phyloP scores from a whole-genome alignment of 2,888 invertebrate species.

The Lasioglossum figueresi region DNA sequence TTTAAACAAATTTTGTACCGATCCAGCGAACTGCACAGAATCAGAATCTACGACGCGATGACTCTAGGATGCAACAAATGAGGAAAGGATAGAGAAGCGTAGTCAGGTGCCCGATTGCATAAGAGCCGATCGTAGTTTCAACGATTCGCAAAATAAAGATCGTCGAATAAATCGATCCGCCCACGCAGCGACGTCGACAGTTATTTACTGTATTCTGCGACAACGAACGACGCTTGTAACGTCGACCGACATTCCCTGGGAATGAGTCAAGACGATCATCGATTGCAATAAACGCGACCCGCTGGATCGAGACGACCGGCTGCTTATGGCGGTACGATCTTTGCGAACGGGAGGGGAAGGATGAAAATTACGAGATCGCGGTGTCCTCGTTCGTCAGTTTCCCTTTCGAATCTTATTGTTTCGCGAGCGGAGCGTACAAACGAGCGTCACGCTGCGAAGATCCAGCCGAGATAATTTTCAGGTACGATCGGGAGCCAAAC shows the following conservation, averaged over 20 bases:
- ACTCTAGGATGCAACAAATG: background rate
- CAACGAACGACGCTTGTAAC: conserved; percentile 18
- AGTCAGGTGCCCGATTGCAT: background rate
- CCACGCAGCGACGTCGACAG: background rate
- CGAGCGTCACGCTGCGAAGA: conserved; percentile 25
- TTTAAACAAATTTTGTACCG: background rate
- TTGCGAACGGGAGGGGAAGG: conserved; percentile 37
- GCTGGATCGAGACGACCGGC: conserved; percentile 39
- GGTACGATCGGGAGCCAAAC: background rate
- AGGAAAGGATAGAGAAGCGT: background rate
- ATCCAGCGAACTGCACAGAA: background rate
- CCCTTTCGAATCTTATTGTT: conserved; percentile 62
- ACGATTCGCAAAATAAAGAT: background rate
- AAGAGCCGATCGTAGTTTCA: background rate
- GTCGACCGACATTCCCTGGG: conserved; percentile 61
- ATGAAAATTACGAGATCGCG: conserved; percentile 69
- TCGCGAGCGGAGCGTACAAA: conserved; percentile 39
- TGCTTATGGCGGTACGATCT: conserved; percentile 59
- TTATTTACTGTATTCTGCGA: background rate
- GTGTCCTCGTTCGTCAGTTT: conserved; percentile 65
- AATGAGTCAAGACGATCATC: conserved; percentile 68
- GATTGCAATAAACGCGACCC: conserved; percentile 54
- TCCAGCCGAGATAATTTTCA: conserved; percentile 16
- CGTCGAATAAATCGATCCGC: background rate
- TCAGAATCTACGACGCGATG: too few relatives aligned